Evolutionary conservation across 1,140 invertebrate species (phyloP).

Genomic region (Himalopsyche phryganea): DNA sequence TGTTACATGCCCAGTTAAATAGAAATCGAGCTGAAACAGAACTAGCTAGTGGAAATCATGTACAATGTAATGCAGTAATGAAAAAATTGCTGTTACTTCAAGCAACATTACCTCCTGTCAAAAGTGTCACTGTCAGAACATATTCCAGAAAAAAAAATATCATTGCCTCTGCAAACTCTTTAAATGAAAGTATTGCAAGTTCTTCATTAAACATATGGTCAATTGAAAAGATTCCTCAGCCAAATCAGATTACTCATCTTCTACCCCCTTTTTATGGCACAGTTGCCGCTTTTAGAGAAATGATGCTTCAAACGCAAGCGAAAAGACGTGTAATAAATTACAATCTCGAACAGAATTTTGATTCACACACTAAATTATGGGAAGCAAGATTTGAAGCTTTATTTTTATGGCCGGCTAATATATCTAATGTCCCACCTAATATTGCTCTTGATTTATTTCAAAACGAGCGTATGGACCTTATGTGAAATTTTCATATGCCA

Average conservation of each 20-base stretch:
- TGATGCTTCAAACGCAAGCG: slow-evolving; percentile 10
- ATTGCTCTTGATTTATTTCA: slow-evolving; percentile 18
- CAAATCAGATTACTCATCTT: neutral
- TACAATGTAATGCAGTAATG: slow-evolving; percentile 2
- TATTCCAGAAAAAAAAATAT: slow-evolving; percentile 27
- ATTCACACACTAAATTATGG: slow-evolving; percentile 5
- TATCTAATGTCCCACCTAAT: slow-evolving; percentile 17
- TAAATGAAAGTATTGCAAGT: neutral
- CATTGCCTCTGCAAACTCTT: neutral
- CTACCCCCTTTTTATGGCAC: slow-evolving; percentile 6
- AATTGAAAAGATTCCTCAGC: neutral
- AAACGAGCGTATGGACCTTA: no score
- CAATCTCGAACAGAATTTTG: neutral
- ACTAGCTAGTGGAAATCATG: neutral
- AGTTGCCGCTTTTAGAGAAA: slow-evolving; percentile 9
- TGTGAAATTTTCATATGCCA: no score
- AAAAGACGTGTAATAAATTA: neutral
- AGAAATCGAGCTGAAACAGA: neutral
- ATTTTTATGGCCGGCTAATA: slow-evolving; percentile 21
- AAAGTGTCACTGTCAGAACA: slow-evolving; percentile 18
- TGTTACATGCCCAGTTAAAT: slow-evolving; percentile 16
- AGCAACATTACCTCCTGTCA: neutral
- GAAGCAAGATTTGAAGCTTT: slow-evolving; percentile 17
- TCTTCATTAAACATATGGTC: neutral
- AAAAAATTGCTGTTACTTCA: slow-evolving; percentile 2